Base-by-base conservation (phyloP, 2,113 vertebrate species). In the Sinosuthora webbiana region DNA sequence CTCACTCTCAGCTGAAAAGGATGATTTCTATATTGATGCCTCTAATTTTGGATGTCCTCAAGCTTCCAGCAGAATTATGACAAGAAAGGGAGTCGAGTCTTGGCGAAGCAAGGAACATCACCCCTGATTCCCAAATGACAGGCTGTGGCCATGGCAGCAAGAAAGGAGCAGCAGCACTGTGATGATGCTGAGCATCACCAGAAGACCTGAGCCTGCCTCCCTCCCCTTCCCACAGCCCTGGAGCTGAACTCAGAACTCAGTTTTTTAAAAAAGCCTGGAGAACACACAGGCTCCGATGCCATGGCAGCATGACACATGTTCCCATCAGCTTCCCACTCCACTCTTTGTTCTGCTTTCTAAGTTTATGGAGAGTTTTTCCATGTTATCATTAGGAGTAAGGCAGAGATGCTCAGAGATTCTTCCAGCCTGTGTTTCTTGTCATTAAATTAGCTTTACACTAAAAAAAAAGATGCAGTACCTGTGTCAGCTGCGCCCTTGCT, bases 311-410 rank as follows among this genome's bases (percentile, higher is more conserved):
- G 92, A 95, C 95, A 94, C 91, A 93, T 47, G 42, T 87, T 95
- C 86, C 68, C 64, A 86, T 94, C 37, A 96, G 69, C 95, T 95
- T 94, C 95, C 94, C 93, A 94, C 95, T 94, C 93, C 20, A 15
- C 80, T 64, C 92, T 93, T 96, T 96, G 94, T 95, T 97, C 94
- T 93, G 74, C 95, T 95, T 93, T 70, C 79, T 81, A 77, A 93
- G 76, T 86, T 94, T 69, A 56, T 87, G 41, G 69, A 71, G 87
- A 94, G 59, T 88, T 92, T 89, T 69, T 89, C 81, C 47, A 53
- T 68, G 37, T 75, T 71, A 37, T 71, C 87, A 55, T 56, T 39
- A 68, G 41, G 39, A 80, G 60, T 2, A 4, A 60, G 41, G 44
- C 76, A 94, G 86, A 94, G 76, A 90, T 93, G 75, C 70, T 90